phyloP scores from a whole-genome alignment of 2,888 invertebrate species.

The Tenthredo mesomela region DNA sequence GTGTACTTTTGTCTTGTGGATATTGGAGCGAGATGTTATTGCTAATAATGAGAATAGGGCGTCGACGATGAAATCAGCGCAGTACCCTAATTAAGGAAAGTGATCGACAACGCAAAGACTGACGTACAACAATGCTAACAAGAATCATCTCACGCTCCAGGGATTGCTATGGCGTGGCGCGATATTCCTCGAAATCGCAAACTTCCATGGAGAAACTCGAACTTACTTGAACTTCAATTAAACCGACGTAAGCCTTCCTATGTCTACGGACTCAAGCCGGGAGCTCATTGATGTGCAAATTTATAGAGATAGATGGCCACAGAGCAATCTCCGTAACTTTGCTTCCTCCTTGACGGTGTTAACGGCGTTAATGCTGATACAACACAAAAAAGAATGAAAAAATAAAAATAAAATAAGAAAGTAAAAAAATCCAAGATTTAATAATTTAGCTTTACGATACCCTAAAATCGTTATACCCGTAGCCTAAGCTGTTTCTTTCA shows the following conservation, averaged over 20 bases:
- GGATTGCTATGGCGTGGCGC: constrained; percentile 21
- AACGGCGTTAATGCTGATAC: not conserved
- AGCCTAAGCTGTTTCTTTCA: not conserved
- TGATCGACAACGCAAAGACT: constrained; percentile 43
- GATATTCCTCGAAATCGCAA: constrained; percentile 43
- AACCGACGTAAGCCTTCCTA: constrained; percentile 44
- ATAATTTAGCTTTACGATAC: not conserved
- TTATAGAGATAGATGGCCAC: constrained; percentile 42
- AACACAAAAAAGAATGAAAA: not conserved
- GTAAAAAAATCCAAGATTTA: not conserved
- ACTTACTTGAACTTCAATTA: constrained; percentile 48
- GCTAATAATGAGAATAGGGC: not conserved
- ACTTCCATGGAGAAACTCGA: constrained; percentile 41
- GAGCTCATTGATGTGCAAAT: constrained; percentile 51
- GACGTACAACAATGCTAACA: constrained; percentile 48
- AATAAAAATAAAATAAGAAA: not conserved
- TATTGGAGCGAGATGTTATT: not conserved
- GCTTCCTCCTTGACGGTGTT: constrained; percentile 20
- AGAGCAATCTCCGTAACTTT: constrained; percentile 19
- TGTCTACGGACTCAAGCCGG: constrained; percentile 33
- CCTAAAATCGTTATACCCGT: not conserved
- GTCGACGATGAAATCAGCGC: not conserved
- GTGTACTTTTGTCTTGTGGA: not conserved
- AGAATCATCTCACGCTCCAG: constrained; percentile 47
- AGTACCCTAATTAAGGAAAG: constrained; percentile 37